Percentiles rank a stretch among this genome's conserved stretches.
phyloP scores from a whole-genome alignment of 2,888 invertebrate genomes.

The Entomobrya proxima region DNA sequence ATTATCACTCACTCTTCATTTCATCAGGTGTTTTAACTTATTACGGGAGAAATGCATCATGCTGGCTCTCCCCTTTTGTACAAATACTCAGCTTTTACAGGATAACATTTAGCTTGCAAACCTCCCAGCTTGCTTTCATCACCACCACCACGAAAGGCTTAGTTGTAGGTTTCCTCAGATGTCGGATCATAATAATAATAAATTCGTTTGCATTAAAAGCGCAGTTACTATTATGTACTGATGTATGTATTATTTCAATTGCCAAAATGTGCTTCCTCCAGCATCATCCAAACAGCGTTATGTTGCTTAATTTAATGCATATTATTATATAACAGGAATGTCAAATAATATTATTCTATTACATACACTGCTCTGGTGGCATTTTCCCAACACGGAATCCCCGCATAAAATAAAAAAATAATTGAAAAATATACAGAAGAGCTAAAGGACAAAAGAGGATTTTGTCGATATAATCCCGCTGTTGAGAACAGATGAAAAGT shows the following conservation, averaged over 20 bases:
- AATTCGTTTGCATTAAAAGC: not conserved
- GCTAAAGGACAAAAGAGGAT: not conserved
- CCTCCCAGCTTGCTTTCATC: constrained; percentile 23
- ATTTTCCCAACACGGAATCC: constrained; percentile 21
- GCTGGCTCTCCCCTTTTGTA: constrained; percentile 12
- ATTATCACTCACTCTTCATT: constrained; percentile 61
- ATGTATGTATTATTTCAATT: not conserved
- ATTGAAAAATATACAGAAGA: constrained; percentile 12
- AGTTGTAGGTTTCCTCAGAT: not conserved
- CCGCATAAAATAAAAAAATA: not conserved
- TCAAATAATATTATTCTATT: not conserved
- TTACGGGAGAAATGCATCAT: constrained; percentile 32
- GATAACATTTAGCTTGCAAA: constrained; percentile 11
- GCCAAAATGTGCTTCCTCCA: constrained; percentile 14
- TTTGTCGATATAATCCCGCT: constrained; percentile 6
- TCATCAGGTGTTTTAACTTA: constrained; percentile 48
- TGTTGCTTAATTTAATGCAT: not conserved
- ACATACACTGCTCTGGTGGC: constrained; percentile 53
- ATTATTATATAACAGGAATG: not conserved
- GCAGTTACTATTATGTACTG: not conserved
- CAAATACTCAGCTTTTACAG: not conserved
- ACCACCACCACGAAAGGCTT: not conserved
- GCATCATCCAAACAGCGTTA: not conserved
- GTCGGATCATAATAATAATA: not conserved
- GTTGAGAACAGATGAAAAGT: not conserved